Base-by-base conservation (phyloP, 1,140 invertebrate genomes). In the Atta cephalotes region DNA sequence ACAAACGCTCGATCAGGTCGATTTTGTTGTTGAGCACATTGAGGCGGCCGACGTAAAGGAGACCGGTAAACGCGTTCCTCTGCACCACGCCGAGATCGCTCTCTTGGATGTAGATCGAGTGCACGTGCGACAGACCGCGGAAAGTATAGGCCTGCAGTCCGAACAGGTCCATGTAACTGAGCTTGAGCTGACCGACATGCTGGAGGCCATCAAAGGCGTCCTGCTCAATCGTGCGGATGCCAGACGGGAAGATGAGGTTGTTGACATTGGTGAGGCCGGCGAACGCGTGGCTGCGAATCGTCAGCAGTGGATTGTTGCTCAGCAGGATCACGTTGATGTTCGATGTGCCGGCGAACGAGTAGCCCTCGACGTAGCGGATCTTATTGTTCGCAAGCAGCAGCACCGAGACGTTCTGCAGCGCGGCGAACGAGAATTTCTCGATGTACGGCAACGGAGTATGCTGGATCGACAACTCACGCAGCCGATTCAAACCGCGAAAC, bases 11-110 rank as follows among this genome's bases (percentile, higher is more conserved):
- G 21, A 98, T 96, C 0, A 96, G 96, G 88, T 98, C 98, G 71
- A 98, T 97, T 93, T 98, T 98, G 92, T 98, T 98, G 92, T 98
- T 98, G 6, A 97, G 93, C 74, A 98, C 96, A 91, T 98, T 97
- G 3, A 98, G 92, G 56, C 95, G 96, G 16, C 97, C 96, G 3
- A 98, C 96, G 86, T 96, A 96, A 6, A 95, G 95, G 4, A 98
- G 94, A 0, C 97, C 97, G 14, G 96, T 96, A 90, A 98, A 98
- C 0, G 97, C 97, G 49, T 97, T 96, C 0, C 96, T 95, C 51
- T 96, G 96, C 51, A 98, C 96, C 1, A 97, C 94, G 0, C 97
- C 97, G 9, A 98, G 93, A 93, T 98, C 98, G 16, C 97, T 98
- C 85, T 98, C 97, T 85, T 98, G 97, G 56, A 98, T 96, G 51